A percentile compares a stretch with the other conserved stretches of the same genome.
Evolutionary conservation across 2,113 vertebrate genomes (phyloP).

Genomic region (Erythrolamprus reginae): DNA sequence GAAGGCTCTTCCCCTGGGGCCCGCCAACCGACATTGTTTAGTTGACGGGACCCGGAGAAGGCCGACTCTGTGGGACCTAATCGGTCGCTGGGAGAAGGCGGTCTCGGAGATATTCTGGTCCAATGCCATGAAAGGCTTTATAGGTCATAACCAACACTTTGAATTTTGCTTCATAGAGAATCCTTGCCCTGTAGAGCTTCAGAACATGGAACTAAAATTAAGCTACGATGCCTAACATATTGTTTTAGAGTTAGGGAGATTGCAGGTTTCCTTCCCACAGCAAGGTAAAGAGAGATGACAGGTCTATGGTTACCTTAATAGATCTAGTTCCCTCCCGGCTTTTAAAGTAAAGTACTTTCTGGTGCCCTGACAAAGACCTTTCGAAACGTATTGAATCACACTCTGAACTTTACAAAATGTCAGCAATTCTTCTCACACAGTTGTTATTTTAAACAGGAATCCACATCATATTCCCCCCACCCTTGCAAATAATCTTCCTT

Average conservation of each 20-base stretch:
- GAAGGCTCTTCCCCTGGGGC: too few species aligned
- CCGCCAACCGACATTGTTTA: too few species aligned
- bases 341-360: slow-evolving; percentile 26
- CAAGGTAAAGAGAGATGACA: slow-evolving; percentile 3
- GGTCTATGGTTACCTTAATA: neutral
- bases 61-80: too few species aligned
- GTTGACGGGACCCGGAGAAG: too few species aligned
- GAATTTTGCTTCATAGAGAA: neutral
- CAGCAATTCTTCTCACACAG: slow-evolving; percentile 51
- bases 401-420: slow-evolving; percentile 59
- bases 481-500: slow-evolving; percentile 39
- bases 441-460: slow-evolving; percentile 43
- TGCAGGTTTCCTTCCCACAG: neutral
- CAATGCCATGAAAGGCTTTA: too few species aligned
- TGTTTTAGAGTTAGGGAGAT: neutral
- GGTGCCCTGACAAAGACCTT: neutral
- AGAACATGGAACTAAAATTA: neutral
- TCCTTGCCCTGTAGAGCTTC: neutral
- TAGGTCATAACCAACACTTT: too few species aligned
- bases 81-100: too few species aligned
- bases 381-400: slow-evolving; percentile 28
- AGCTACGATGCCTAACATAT: neutral
- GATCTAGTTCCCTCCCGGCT: slow-evolving; percentile 1
- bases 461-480: slow-evolving; percentile 3
- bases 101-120: too few species aligned